Conservation (phyloP, 2,888 invertebrate species). For the Pachycephus smyrnensis region DNA sequence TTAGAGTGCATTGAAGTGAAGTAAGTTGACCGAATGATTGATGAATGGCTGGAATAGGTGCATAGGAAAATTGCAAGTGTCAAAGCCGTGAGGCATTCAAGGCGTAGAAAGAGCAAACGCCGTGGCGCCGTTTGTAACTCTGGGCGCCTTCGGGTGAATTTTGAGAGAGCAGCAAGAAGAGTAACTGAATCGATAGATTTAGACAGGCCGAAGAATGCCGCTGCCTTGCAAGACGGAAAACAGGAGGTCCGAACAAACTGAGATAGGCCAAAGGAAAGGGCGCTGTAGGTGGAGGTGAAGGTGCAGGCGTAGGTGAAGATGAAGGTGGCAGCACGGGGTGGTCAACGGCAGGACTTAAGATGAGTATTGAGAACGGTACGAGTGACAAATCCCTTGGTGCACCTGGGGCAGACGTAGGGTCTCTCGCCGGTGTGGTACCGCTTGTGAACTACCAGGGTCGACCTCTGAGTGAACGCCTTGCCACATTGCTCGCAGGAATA, state of each 20-base stretch:
- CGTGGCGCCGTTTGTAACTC: not conserved
- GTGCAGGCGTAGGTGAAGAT: too few relatives aligned
- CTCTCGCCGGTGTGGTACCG: slow-evolving; percentile 72
- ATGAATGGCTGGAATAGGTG: too few relatives aligned
- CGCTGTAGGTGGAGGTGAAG: not conserved
- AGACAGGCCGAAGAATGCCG: not conserved
- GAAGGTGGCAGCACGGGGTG: not conserved
- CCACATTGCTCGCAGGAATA: slow-evolving; percentile 71
- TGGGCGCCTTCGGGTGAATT: not conserved
- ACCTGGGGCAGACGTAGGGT: slow-evolving; percentile 70
- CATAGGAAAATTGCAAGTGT: not conserved
- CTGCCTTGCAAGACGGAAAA: not conserved
- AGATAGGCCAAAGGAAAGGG: not conserved
- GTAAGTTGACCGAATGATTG: not conserved
- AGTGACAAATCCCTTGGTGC: slow-evolving; percentile 72
- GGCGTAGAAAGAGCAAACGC: not conserved
- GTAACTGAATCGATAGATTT: not conserved
- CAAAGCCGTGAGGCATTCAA: not conserved
- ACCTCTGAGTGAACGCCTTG: slow-evolving; percentile 72
- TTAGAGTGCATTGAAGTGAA: not conserved
- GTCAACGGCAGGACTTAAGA: slow-evolving; percentile 57
- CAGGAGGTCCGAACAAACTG: too few relatives aligned
- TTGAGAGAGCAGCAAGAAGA: not conserved
- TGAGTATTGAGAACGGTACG: slow-evolving; percentile 72
- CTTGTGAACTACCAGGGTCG: slow-evolving; percentile 70